Evolutionary conservation across 2,797 vertebrate species (phyloP).

Genomic region (Fistularia tabacaria): DNA sequence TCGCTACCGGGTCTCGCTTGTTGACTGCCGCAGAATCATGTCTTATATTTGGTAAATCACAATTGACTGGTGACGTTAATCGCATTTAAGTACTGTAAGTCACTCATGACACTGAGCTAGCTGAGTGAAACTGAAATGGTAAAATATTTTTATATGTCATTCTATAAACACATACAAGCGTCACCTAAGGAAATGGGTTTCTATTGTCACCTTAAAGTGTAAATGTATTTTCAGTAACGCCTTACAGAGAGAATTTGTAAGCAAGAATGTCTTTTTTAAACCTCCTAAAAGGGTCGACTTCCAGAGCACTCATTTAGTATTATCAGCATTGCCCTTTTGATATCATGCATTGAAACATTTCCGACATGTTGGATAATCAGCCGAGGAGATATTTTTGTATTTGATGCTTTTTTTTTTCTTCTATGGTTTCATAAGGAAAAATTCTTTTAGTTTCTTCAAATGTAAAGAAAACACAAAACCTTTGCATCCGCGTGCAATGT

Average conservation of each 20-base stretch:
- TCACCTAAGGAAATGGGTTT: slow-evolving; percentile 29
- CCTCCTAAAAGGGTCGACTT: slow-evolving; percentile 30
- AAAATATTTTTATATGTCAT: slow-evolving; percentile 65
- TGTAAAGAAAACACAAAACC: slow-evolving; percentile 49
- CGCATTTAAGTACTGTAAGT: slow-evolving; percentile 55
- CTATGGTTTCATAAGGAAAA: slow-evolving; percentile 37
- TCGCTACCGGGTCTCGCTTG: slow-evolving; percentile 22
- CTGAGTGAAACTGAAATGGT: slow-evolving; percentile 51
- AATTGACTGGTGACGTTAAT: slow-evolving; percentile 5
- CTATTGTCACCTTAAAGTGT: slow-evolving; percentile 39
- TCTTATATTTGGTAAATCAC: slow-evolving; percentile 19
- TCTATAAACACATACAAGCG: slow-evolving; percentile 41
- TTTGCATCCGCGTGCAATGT: slow-evolving; percentile 60
- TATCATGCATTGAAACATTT: slow-evolving; percentile 59
- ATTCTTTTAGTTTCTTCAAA: slow-evolving; percentile 32
- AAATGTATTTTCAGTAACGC: slow-evolving; percentile 61
- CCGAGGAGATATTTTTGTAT: slow-evolving; percentile 76
- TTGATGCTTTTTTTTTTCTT: slow-evolving; percentile 45
- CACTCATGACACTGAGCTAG: slow-evolving; percentile 46
- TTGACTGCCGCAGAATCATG: slow-evolving; percentile 39
- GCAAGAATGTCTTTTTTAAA: slow-evolving; percentile 54
- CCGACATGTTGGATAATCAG: slow-evolving; percentile 68
- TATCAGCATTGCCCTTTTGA: slow-evolving; percentile 57
- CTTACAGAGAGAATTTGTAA: slow-evolving; percentile 69
- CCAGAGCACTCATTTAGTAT: slow-evolving; percentile 4